Percentiles rank a stretch among this genome's conserved stretches.
phyloP scores from a whole-genome alignment of 2,888 invertebrate species.

The Chrysolina oricalcia region DNA sequence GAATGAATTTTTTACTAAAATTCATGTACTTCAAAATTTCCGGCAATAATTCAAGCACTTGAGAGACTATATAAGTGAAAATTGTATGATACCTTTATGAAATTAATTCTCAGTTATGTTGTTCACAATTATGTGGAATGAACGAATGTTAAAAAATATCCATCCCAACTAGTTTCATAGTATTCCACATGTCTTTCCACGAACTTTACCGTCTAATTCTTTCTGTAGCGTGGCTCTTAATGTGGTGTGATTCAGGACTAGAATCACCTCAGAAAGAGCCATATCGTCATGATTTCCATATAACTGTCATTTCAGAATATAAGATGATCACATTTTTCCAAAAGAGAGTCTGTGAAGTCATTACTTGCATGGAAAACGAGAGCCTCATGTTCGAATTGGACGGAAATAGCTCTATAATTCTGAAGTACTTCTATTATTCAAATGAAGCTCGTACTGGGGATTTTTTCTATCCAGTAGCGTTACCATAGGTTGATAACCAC shows the following conservation, averaged over 20 bases:
- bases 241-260: not conserved
- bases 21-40: too few relatives aligned
- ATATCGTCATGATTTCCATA: conserved; percentile 9
- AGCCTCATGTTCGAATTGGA: not conserved
- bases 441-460: not conserved
- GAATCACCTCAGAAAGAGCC: not conserved
- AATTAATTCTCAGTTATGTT: too few relatives aligned
- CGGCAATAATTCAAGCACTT: too few relatives aligned
- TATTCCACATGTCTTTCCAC: not conserved
- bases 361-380: not conserved
- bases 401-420: not conserved
- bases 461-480: not conserved
- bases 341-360: not conserved
- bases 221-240: not conserved
- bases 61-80: too few relatives aligned
- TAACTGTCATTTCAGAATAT: not conserved
- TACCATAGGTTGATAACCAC: not conserved
- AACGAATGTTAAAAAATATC: too few relatives aligned
- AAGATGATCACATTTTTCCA: not conserved
- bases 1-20: too few relatives aligned
- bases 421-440: conserved; percentile 10
- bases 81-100: too few relatives aligned
- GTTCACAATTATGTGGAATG: too few relatives aligned
- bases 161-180: too few relatives aligned
- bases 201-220: not conserved